A percentile compares a stretch with the other conserved stretches of the same genome.
phyloP scores from a whole-genome alignment of 2,113 vertebrate species.

The Cairina moschata region DNA sequence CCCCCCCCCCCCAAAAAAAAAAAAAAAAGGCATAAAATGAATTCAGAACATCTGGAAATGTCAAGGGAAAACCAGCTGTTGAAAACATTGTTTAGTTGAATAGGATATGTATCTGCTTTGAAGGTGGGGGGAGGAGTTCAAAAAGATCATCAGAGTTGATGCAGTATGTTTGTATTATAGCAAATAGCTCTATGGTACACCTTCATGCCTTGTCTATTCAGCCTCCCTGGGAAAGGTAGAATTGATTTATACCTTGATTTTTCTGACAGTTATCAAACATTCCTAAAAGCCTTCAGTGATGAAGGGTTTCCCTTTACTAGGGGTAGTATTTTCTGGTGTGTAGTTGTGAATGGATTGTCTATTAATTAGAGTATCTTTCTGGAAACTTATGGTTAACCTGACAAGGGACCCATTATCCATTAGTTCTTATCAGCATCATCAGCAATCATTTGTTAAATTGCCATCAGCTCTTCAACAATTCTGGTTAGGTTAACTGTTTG shows the following conservation, averaged over 20 bases:
- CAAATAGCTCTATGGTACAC: background rate
- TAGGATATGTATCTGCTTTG: background rate
- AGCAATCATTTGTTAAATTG: background rate
- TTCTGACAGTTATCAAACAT: background rate
- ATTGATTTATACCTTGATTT: background rate
- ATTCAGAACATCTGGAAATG: background rate
- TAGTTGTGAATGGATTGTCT: background rate
- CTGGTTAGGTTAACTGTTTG: background rate
- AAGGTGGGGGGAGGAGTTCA: background rate
- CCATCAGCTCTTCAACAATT: background rate
- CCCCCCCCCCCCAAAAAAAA: too few species aligned
- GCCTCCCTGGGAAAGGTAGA: background rate
- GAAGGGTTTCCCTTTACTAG: background rate
- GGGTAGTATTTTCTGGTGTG: background rate
- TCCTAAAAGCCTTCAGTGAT: fast-evolving
- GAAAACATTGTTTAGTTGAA: background rate
- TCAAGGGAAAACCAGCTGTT: background rate
- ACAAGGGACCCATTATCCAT: background rate
- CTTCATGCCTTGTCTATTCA: background rate
- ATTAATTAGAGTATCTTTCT: background rate
- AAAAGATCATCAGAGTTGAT: background rate
- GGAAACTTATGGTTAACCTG: background rate
- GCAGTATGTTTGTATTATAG: background rate
- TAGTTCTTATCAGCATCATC: background rate
- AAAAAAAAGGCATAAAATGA: background rate